Evolutionary conservation across 2,113 vertebrate species (phyloP).

Genomic region (Clupea harengus): DNA sequence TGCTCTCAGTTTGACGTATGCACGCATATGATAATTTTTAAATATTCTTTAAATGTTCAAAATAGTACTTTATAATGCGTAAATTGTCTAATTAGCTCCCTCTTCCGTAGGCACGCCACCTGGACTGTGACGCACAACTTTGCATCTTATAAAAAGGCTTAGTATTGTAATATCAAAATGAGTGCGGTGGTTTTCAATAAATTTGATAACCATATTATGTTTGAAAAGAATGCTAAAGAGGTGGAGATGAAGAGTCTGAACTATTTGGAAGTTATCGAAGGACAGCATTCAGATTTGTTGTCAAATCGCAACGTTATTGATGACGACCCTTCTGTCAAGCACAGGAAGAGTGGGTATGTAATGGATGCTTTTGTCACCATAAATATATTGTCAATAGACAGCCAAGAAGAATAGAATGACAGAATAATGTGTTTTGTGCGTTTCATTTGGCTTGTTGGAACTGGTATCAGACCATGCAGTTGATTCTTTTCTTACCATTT

Average conservation of each 20-base stretch:
- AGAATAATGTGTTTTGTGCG: neutral
- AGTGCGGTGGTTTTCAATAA: constrained; percentile 96
- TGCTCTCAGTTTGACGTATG: neutral
- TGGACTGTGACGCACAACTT: constrained; percentile 34
- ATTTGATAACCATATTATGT: constrained; percentile 86
- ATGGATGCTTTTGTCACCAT: neutral
- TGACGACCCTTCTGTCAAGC: constrained; percentile 82
- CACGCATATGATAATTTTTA: neutral
- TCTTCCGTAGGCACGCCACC: neutral
- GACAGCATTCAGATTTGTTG: constrained; percentile 78
- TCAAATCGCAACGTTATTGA: constrained; percentile 44
- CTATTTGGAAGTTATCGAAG: constrained; percentile 84
- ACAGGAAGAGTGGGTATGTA: constrained; percentile 82
- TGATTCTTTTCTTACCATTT: neutral
- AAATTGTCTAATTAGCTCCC: neutral
- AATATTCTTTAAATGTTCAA: neutral
- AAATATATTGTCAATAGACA: neutral
- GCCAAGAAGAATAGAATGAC: neutral
- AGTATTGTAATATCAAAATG: constrained; percentile 73
- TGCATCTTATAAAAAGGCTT: constrained; percentile 33
- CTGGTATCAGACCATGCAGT: neutral
- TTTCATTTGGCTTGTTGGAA: neutral
- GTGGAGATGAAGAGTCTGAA: constrained; percentile 83
- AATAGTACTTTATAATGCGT: neutral
- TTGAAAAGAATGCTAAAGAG: constrained; percentile 85